Evolutionary conservation across 2,888 invertebrate genomes (phyloP).

Genomic region (Hyposoter dolosus): DNA sequence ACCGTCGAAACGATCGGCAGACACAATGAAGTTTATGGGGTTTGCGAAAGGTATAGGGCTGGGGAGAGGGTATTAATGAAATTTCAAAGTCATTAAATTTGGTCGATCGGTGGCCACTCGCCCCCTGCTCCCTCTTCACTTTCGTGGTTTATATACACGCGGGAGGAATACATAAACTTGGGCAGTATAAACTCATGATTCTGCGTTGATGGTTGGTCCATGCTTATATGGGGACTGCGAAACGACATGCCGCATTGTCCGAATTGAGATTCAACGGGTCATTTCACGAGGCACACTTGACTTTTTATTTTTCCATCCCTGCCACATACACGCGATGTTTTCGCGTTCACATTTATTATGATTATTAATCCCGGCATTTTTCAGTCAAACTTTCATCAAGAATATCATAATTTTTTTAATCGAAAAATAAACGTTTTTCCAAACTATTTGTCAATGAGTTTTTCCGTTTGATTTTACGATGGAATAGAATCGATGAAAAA

Average conservation of each 20-base stretch:
- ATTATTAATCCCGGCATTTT: not conserved
- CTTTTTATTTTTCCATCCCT: not conserved
- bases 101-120: conserved; percentile 27
- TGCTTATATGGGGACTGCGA: not conserved
- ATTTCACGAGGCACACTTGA: not conserved
- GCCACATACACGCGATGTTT: too few species aligned
- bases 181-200: conserved; percentile 36
- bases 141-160: conserved; percentile 20
- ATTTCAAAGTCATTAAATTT: conserved; percentile 64
- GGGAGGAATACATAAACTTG: conserved; percentile 42
- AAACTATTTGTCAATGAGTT: not conserved
- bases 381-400: not conserved
- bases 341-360: not conserved
- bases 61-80: conserved; percentile 49
- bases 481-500: not conserved
- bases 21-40: conserved; percentile 62
- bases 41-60: not conserved
- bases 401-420: not conserved
- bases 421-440: not conserved
- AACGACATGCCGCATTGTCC: conserved; percentile 52
- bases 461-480: not conserved
- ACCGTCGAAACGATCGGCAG: conserved; percentile 38
- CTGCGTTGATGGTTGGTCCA: not conserved
- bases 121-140: conserved; percentile 3
- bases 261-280: conserved; percentile 45